A percentile compares a stretch with the other conserved stretches of the same genome.
phyloP scores from a whole-genome alignment of 2,113 vertebrate genomes.

The Rhea americana region DNA sequence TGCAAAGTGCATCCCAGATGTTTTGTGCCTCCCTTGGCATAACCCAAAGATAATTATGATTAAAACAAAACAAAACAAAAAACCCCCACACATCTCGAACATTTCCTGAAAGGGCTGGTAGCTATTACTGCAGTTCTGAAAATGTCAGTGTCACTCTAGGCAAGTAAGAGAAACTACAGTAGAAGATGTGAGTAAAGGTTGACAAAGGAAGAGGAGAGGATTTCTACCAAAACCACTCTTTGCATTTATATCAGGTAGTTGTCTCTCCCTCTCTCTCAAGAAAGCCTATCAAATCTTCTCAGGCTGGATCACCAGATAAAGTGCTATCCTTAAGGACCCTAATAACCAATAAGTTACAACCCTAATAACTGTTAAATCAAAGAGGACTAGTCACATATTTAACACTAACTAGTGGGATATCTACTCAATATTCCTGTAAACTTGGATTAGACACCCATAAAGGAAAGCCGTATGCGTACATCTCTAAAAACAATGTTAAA shows the following conservation, averaged over 20 bases:
- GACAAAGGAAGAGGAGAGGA: too few species aligned
- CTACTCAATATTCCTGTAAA: background rate
- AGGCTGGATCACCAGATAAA: background rate
- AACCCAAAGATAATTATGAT: background rate
- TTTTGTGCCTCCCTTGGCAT: background rate
- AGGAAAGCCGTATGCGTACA: background rate
- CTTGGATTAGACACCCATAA: background rate
- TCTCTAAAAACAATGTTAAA: background rate
- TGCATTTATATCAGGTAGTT: too few species aligned
- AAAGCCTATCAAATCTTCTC: background rate
- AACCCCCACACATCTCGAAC: background rate
- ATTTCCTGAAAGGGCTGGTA: background rate
- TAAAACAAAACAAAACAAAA: background rate
- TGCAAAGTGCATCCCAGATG: background rate
- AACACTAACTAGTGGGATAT: background rate
- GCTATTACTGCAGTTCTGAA: background rate
- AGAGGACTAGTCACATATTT: background rate
- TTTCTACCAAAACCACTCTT: background rate
- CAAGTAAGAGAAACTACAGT: too few species aligned
- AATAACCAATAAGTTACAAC: background rate
- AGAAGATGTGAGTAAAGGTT: too few species aligned
- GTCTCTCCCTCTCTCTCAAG: too few species aligned
- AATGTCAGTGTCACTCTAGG: too few species aligned
- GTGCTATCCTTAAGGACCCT: background rate
- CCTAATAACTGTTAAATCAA: background rate